Conservation (phyloP, 2,888 invertebrate species). For the Emmelina monodactyla region DNA sequence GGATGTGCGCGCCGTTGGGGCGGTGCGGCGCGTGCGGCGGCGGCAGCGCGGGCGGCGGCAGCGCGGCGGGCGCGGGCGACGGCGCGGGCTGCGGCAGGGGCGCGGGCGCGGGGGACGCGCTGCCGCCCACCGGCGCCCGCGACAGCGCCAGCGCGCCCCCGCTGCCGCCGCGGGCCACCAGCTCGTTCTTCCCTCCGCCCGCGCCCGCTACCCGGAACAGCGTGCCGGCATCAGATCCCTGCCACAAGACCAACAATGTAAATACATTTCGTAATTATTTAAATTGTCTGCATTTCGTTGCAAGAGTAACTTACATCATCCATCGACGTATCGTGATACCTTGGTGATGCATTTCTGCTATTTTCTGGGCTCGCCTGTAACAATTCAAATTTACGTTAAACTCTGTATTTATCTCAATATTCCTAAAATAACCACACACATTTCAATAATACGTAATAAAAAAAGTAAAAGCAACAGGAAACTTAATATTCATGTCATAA, state of each 20-base stretch:
- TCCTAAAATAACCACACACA: too few species aligned
- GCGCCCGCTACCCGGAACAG: slow-evolving; percentile 68
- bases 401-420: too few species aligned
- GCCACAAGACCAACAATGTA: too few species aligned
- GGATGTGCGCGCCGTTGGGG: slow-evolving; percentile 48
- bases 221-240: slow-evolving; percentile 55
- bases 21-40: slow-evolving; percentile 63
- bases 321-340: slow-evolving; percentile 58
- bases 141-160: slow-evolving; percentile 68
- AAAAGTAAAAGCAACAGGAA: too few species aligned
- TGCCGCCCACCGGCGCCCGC: slow-evolving; percentile 68
- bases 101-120: slow-evolving; percentile 69
- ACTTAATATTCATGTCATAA: background rate
- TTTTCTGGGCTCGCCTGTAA: slow-evolving; percentile 62
- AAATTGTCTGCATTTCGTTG: too few species aligned
- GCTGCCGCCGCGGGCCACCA: slow-evolving; percentile 72
- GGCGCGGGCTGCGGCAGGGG: slow-evolving; percentile 74
- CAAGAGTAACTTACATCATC: slow-evolving; percentile 44
- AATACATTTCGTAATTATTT: too few species aligned
- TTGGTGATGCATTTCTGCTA: slow-evolving; percentile 58
- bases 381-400: too few species aligned
- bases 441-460: too few species aligned
- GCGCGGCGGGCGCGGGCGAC: slow-evolving; percentile 74
- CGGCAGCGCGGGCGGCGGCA: slow-evolving; percentile 70
- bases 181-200: slow-evolving; percentile 70